phyloP scores from a whole-genome alignment of 2,113 vertebrate genomes.

The Poicephalus gulielmi region DNA sequence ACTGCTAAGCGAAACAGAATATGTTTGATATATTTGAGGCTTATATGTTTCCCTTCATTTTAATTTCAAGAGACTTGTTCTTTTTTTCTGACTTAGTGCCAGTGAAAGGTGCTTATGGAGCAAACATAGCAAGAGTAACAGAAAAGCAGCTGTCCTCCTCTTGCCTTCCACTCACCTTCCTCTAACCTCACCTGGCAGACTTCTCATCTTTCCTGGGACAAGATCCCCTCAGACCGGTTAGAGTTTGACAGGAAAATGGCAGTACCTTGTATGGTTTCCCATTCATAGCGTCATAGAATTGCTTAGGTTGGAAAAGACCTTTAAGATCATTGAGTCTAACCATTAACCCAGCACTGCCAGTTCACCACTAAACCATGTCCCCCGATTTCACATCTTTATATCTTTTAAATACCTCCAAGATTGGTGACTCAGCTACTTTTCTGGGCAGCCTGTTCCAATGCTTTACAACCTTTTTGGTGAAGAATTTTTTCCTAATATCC shows the following conservation, averaged over 20 bases:
- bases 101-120: background rate
- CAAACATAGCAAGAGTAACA: background rate
- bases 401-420: background rate
- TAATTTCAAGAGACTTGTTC: constrained; percentile 40
- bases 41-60: constrained; percentile 35
- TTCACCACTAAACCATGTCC: background rate
- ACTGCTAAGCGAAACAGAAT: constrained; percentile 65
- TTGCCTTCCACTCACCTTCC: background rate
- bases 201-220: background rate
- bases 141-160: background rate
- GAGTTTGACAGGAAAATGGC: background rate
- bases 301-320: background rate
- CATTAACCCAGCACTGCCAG: background rate
- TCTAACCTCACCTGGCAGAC: background rate
- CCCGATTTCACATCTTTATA: background rate
- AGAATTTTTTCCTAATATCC: background rate
- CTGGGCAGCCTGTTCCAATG: background rate
- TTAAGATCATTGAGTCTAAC: background rate
- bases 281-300: background rate
- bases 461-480: background rate
- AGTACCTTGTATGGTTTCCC: background rate
- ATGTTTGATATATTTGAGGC: constrained; percentile 55
- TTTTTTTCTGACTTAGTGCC: background rate
- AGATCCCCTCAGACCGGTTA: background rate
- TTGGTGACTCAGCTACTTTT: background rate